Percentiles rank a stretch among this genome's conserved stretches.
phyloP scores from a whole-genome alignment of 2,888 invertebrate species.

The Penaeus monodon region DNA sequence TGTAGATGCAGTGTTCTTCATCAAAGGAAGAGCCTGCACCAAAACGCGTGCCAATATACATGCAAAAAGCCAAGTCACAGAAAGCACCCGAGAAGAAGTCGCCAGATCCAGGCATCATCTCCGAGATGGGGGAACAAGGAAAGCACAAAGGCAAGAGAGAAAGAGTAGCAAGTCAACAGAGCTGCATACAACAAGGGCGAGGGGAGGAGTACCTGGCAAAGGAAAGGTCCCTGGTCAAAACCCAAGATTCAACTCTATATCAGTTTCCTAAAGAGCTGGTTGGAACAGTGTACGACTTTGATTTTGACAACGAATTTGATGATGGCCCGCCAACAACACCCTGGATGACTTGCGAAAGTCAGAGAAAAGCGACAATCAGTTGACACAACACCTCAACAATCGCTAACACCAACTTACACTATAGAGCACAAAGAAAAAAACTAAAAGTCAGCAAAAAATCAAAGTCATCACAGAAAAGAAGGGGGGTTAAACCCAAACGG shows the following conservation, averaged over 20 bases:
- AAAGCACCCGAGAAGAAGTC: slow-evolving; percentile 55
- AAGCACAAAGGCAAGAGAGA: slow-evolving; percentile 38
- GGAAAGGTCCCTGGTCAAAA: slow-evolving; percentile 49
- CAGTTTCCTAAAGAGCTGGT: slow-evolving; percentile 67
- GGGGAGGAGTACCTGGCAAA: slow-evolving; percentile 43
- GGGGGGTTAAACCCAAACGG: not conserved
- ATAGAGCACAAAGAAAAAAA: slow-evolving; percentile 51
- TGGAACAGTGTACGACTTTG: slow-evolving; percentile 87
- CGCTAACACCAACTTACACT: slow-evolving; percentile 45
- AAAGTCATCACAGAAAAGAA: slow-evolving; percentile 26
- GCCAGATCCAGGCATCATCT: slow-evolving; percentile 55
- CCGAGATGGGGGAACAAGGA: slow-evolving; percentile 61
- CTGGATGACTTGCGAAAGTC: slow-evolving; percentile 81
- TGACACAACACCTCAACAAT: slow-evolving; percentile 70
- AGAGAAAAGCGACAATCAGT: slow-evolving; percentile 83
- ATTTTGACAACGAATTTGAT: slow-evolving; percentile 77
- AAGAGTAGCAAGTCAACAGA: slow-evolving; percentile 26
- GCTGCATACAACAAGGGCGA: slow-evolving; percentile 47
- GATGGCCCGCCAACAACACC: slow-evolving; percentile 69
- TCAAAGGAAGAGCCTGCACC: slow-evolving; percentile 43
- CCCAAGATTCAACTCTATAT: slow-evolving; percentile 55
- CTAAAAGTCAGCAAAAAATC: slow-evolving; percentile 57
- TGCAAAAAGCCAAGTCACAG: slow-evolving; percentile 49
- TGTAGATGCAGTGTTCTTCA: slow-evolving; percentile 46
- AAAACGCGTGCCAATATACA: slow-evolving; percentile 63